Conservation (phyloP, 1,140 invertebrate species). For the Orussus abietinus region DNA sequence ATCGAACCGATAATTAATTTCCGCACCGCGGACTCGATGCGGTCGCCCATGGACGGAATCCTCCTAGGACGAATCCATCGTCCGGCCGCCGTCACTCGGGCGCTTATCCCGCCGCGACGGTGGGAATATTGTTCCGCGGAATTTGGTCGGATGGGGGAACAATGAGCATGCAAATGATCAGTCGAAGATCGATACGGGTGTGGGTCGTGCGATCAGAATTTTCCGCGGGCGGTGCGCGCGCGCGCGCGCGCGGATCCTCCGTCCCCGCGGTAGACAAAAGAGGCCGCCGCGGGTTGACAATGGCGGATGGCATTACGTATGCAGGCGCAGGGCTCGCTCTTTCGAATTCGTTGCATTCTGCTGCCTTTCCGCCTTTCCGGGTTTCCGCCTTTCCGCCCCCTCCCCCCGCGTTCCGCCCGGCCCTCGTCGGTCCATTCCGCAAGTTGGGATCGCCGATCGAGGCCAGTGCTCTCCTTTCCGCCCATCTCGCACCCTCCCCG, state of each 20-base stretch:
- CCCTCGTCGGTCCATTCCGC: too few relatives aligned
- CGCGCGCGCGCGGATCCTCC: too few relatives aligned
- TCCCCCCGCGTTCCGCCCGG: too few relatives aligned
- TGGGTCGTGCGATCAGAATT: slow-evolving; percentile 9
- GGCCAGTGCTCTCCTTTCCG: too few relatives aligned
- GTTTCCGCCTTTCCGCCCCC: neutral
- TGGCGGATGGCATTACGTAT: slow-evolving; percentile 7
- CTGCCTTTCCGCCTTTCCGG: neutral
- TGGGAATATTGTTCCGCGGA: neutral
- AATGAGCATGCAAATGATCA: slow-evolving; percentile 12
- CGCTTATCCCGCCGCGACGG: neutral
- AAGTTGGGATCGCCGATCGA: too few relatives aligned
- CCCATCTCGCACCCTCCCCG: too few relatives aligned
- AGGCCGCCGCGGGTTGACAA: slow-evolving; percentile 3
- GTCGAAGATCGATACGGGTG: slow-evolving; percentile 9
- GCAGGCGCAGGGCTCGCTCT: slow-evolving; percentile 6
- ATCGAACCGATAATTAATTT: too few relatives aligned
- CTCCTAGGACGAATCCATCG: too few relatives aligned
- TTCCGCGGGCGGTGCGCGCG: neutral
- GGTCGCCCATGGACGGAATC: too few relatives aligned
- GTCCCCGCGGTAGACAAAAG: slow-evolving; percentile 7
- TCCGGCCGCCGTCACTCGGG: too few relatives aligned
- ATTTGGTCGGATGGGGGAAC: slow-evolving; percentile 1
- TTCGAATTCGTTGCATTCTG: slow-evolving; percentile 11
- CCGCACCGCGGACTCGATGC: too few relatives aligned